These are phyloP conservation scores for Agrotis segetum DNA, from an alignment of 2,888 invertebrate genomes.

Conservation along the genomic window DNA sequence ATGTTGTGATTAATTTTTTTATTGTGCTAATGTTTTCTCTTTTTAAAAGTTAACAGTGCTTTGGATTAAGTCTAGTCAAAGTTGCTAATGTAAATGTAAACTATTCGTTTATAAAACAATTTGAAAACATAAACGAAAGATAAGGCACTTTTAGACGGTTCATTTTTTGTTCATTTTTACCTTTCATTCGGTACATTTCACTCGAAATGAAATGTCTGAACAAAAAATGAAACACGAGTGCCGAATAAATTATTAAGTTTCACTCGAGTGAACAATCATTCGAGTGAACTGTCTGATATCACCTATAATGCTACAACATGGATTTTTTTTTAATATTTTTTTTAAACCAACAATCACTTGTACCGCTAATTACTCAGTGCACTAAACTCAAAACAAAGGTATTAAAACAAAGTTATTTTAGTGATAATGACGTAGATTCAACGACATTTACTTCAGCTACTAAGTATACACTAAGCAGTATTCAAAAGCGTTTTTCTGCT, in stretches of 20 bases:
- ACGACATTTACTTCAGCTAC: constrained; percentile 10
- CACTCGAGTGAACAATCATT: too few relatives aligned
- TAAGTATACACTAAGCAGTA: too few relatives aligned
- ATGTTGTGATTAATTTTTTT: background rate
- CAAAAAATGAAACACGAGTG: too few relatives aligned
- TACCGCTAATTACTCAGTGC: background rate
- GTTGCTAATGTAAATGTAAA: background rate
- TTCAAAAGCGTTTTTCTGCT: too few relatives aligned
- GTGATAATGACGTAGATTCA: background rate
- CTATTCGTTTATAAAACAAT: background rate
- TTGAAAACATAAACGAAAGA: too few relatives aligned
- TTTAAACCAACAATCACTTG: background rate
- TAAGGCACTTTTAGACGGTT: too few relatives aligned
- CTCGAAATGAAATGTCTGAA: too few relatives aligned
- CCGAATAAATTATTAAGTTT: too few relatives aligned
- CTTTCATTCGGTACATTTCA: too few relatives aligned
- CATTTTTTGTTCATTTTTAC: too few relatives aligned
- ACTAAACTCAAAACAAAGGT: background rate
- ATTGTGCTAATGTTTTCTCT: background rate
- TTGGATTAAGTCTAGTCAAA: constrained; percentile 28
- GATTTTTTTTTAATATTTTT: background rate
- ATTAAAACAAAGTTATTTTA: background rate
- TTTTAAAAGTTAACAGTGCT: background rate
- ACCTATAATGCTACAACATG: too few relatives aligned
- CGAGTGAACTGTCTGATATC: too few relatives aligned